phyloP scores from a whole-genome alignment of 2,888 invertebrate species.

The Sturmia bella region DNA sequence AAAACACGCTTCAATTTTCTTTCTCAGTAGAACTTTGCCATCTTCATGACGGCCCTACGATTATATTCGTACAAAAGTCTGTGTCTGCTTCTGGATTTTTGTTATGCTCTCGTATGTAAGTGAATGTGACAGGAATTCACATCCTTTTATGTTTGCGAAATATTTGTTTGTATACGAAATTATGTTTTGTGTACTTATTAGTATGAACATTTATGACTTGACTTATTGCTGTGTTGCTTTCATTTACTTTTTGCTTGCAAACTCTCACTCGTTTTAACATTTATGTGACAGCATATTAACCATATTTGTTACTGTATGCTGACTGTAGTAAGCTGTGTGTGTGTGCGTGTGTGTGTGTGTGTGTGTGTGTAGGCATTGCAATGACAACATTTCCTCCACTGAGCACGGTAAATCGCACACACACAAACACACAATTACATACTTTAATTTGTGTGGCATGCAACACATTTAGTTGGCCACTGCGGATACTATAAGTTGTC shows the following conservation, averaged over 20 bases:
- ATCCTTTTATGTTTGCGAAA: conserved; percentile 27
- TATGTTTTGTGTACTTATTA: conserved; percentile 29
- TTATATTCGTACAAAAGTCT: conserved; percentile 37
- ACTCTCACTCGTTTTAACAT: background rate
- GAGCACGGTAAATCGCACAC: background rate
- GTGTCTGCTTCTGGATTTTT: conserved; percentile 24
- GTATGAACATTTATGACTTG: conserved; percentile 74
- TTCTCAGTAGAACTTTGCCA: no score
- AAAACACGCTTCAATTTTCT: no score
- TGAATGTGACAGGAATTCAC: conserved; percentile 59
- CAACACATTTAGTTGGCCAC: conserved; percentile 62
- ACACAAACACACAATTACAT: conserved; percentile 52
- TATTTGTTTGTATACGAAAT: conserved; percentile 40
- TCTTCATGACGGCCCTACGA: no score
- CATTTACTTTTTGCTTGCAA: conserved; percentile 53
- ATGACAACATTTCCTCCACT: conserved; percentile 65
- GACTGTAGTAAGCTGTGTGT: no score
- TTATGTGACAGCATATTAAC: conserved; percentile 17
- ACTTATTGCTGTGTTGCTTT: conserved; percentile 65
- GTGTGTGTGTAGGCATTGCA: conserved; percentile 42
- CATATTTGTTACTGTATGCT: background rate
- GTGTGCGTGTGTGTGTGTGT: no score
- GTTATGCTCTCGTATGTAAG: conserved; percentile 1
- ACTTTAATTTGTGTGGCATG: conserved; percentile 62
- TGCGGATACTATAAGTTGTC: conserved; percentile 74